Base-by-base conservation (phyloP, 2,888 invertebrate species). In the Agrochola lota region DNA sequence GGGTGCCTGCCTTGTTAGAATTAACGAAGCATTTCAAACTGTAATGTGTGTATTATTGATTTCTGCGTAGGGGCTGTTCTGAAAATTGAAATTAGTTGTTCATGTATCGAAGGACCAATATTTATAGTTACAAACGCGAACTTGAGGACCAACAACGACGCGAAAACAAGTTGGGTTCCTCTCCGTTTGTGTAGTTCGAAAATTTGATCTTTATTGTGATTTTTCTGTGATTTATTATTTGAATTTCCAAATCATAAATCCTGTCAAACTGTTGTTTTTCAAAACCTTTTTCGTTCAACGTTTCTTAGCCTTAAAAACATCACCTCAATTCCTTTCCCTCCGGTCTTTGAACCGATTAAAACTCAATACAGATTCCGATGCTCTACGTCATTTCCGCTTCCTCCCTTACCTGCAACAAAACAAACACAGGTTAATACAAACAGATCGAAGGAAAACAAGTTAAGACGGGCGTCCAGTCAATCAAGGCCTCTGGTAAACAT, bases 331-430 rank as follows among this genome's bases (percentile, higher is more conserved):
- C 49, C 43, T 26, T 59, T 72, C 30, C 57, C 59, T 35, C 30
- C 49, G 67, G 66, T 63, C 35, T 70, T 74, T 64, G 73, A 75
- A 68, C 77, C 76, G 76, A 90, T 89, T 85, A 85, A 87, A 85
- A 87, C 86, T 84, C 81, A 84, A 87, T 88, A 81, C 83, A 83
- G 78, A 86, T 68, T 77, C 74, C 78, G 78, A 85, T 85, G 83
- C 78, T 71, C 80, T 74, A 83, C 85, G 81, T 85, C 83, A 86
- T 88, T 89, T 91, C 91, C 91, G 86, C 87, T 90, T 84, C 89
- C 88, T 87, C 86, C 86, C 90, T 88, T 95, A 95, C 95, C 95
- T 95, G 95, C 78, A 95, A 95, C 94, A 93, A 94, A 92, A 94
- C 91, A 93, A 91, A 91, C 73, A 90, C 74, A 90, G 87, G 88